phyloP scores from a whole-genome alignment of 2,113 vertebrate genomes.

The Neolamprologus devosi region DNA sequence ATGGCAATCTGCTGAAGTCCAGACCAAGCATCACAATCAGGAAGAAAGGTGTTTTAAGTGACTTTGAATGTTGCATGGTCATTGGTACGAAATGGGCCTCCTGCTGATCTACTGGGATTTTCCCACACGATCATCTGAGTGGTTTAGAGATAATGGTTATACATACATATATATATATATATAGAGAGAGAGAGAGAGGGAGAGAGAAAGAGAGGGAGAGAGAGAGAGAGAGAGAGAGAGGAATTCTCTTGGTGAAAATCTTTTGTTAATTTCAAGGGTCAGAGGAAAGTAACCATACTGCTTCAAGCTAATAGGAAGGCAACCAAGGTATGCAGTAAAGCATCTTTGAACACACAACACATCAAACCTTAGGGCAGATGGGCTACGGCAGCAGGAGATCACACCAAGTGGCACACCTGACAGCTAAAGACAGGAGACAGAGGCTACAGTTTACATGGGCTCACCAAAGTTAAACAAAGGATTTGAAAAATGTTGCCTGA shows the following conservation, averaged over 20 bases:
- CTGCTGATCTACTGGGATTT: not conserved
- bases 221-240: not conserved
- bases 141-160: not conserved
- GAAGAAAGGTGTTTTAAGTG: not conserved
- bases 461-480: not conserved
- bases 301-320: not conserved
- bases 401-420: not conserved
- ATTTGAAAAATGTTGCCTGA: not conserved
- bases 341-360: not conserved
- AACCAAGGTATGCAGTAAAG: not conserved
- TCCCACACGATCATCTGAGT: not conserved
- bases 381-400: not conserved
- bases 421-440: not conserved
- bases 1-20: not conserved
- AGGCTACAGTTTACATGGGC: not conserved
- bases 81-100: not conserved
- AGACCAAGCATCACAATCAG: not conserved
- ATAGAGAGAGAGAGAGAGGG: too few species aligned
- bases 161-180: rapidly evolving
- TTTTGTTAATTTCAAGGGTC: not conserved
- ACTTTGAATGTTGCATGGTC: not conserved
- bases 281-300: not conserved
- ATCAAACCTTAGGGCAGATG: not conserved
- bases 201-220: not conserved
- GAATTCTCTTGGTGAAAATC: not conserved